phyloP scores from a whole-genome alignment of 2,113 vertebrate species.

The Orientallactaga bullata region DNA sequence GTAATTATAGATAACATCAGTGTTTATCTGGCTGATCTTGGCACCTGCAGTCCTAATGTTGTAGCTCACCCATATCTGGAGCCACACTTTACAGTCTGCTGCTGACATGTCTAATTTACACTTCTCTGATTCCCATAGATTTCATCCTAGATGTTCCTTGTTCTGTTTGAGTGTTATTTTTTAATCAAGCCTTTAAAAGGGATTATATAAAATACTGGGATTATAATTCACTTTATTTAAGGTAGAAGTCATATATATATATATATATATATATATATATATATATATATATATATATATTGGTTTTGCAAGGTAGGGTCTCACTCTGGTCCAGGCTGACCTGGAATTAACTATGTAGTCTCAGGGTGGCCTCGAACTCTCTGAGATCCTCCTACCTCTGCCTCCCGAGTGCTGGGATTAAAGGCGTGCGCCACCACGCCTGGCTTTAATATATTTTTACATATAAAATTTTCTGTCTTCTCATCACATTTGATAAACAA shows the following conservation, averaged over 20 bases:
- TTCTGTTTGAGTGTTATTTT: constrained; percentile 70
- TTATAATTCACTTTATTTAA: constrained; percentile 11
- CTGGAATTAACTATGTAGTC: too few species aligned
- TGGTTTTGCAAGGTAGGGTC: too few species aligned
- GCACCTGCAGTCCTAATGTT: constrained; percentile 77
- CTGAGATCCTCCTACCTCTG: too few species aligned
- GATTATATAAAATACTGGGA: background rate
- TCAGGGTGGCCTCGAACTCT: too few species aligned
- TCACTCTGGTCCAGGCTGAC: too few species aligned
- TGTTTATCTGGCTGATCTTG: constrained; percentile 81
- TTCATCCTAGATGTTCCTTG: constrained; percentile 69
- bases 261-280: too few species aligned
- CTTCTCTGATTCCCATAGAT: constrained; percentile 58
- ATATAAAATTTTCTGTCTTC: background rate
- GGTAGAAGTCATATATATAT: background rate
- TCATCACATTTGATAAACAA: constrained; percentile 16
- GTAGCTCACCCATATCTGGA: constrained; percentile 72
- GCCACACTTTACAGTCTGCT: constrained; percentile 58
- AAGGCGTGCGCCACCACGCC: too few species aligned
- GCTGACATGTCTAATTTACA: constrained; percentile 76
- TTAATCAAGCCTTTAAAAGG: constrained; percentile 38
- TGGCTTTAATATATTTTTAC: constrained; percentile 39
- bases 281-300: too few species aligned
- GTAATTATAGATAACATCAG: constrained; percentile 81
- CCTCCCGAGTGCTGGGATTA: too few species aligned